Percentiles rank a stretch among this genome's conserved stretches.
These are phyloP conservation scores for Diachasmimorpha longicaudata DNA, from an alignment of 1,140 invertebrate species.

Conservation along the genomic window DNA sequence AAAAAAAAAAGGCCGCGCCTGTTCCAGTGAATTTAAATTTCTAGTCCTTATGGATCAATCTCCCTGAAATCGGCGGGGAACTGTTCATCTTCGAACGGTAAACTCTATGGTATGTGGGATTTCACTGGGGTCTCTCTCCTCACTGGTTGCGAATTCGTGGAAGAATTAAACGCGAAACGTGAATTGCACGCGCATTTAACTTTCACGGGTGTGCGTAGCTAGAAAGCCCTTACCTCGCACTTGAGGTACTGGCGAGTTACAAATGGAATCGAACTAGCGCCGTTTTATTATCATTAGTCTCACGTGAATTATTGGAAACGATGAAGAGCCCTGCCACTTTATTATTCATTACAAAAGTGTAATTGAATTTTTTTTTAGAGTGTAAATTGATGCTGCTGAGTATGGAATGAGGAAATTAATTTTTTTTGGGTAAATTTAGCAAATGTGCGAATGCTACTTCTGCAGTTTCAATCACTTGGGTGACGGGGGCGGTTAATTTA, in stretches of 20 bases:
- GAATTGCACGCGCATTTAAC: not conserved
- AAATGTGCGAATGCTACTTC: slow-evolving; percentile 27
- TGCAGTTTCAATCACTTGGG: slow-evolving; percentile 25
- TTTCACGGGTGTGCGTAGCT: not conserved
- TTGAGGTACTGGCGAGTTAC: not conserved
- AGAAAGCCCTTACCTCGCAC: not conserved
- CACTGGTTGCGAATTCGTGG: slow-evolving; percentile 13
- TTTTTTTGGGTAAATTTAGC: not conserved
- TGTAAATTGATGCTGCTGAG: too few relatives aligned
- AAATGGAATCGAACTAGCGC: not conserved
- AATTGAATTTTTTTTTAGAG: too few relatives aligned
- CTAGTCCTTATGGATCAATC: too few relatives aligned
- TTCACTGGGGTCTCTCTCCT: not conserved
- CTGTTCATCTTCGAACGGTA: not conserved
- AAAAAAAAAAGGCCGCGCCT: too few relatives aligned
- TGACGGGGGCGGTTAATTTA: slow-evolving; percentile 51
- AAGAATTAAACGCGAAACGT: slow-evolving; percentile 20
- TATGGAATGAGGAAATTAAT: too few relatives aligned
- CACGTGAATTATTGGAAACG: not conserved
- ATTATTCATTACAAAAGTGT: too few relatives aligned
- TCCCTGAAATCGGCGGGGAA: not conserved
- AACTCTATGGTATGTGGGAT: not conserved
- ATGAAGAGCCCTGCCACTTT: too few relatives aligned
- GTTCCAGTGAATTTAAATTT: too few relatives aligned
- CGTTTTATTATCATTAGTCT: not conserved